These are phyloP conservation scores for Rhingia campestris DNA, from an alignment of 2,888 invertebrate species.

Conservation along the genomic window DNA sequence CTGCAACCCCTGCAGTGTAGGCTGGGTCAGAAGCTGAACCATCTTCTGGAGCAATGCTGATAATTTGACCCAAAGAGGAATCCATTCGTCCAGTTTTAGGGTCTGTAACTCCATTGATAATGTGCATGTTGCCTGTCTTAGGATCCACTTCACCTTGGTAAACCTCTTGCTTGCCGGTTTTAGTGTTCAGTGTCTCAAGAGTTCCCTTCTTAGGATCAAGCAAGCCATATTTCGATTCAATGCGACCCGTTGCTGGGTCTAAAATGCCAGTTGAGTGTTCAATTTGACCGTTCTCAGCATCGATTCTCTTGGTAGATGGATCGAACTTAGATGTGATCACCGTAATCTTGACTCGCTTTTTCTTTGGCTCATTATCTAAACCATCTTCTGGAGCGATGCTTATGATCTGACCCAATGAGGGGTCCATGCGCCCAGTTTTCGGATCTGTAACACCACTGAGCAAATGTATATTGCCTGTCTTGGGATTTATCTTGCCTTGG, in stretches of 20 bases:
- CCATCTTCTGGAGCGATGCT: conserved; percentile 87
- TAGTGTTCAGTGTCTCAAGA: conserved; percentile 85
- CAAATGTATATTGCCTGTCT: conserved; percentile 87
- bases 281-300: conserved; percentile 85
- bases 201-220: conserved; percentile 87
- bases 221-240: conserved; percentile 89
- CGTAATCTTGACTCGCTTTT: conserved; percentile 89
- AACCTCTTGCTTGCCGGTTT: conserved; percentile 86
- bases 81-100: conserved; percentile 87
- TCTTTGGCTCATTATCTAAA: conserved; percentile 85
- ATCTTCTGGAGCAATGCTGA: conserved; percentile 87
- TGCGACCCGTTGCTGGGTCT: conserved; percentile 87
- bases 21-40: conserved; percentile 89
- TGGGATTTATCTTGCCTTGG: conserved; percentile 86
- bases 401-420: conserved; percentile 87
- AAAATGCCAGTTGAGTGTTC: conserved; percentile 88
- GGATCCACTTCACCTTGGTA: conserved; percentile 86
- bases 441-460: conserved; percentile 87
- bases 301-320: conserved; percentile 87
- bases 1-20: conserved; percentile 84
- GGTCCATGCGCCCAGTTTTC: conserved; percentile 87
- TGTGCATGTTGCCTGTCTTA: conserved; percentile 87
- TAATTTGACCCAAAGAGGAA: conserved; percentile 86
- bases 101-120: conserved; percentile 86
- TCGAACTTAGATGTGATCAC: conserved; percentile 88